Evolutionary conservation across 2,797 vertebrate species (phyloP), one percentile per base, ranked within the genome.

Genomic region (Eulemur rubriventer): DNA sequence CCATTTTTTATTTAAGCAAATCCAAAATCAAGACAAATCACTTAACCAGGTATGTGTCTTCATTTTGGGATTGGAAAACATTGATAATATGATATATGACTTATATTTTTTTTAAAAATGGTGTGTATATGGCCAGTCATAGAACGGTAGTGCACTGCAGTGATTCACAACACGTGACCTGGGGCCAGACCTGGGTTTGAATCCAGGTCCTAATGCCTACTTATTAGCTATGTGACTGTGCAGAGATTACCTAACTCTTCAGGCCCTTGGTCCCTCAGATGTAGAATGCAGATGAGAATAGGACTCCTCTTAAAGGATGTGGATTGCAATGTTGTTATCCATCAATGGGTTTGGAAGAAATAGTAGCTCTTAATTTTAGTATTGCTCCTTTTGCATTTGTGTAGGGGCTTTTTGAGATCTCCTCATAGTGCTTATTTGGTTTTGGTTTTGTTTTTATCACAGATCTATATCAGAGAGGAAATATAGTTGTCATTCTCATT

Each of bases 1-100:
- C 26, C 55, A 8, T 82, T 50, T 80, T 96, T 95, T 92, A 70
- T 75, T 73, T 57, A 75, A 67, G 70, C 30, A 93, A 91, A 72
- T 33, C 11, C 11, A 70, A 96, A 84, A 67, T 90, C 13, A 80
- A 50, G 43, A 75, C 55, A 75, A 84, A 75, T 35, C 17, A 35
- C 4, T 94, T 88, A 86, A 17, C 7, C 7, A n/a, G 48, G 17
- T 16, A 50, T 65, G 4, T 91, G 26, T 59, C 22, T 63, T 87
- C 28, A 84, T 83, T 95, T 91, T 20, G 82, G 33, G 7, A 48
- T 85, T 89, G 13, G 57, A 35, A 92, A 84, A 76, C 41, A 75
- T 1, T 89, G 61, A 61, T 24, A 50, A 43, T 75, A 67, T 28
- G 41, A 20, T 78, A 17, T 35, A 7, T n/a, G 59, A 43, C 4